Evolutionary conservation across 1,140 invertebrate species (phyloP).

Genomic region (Drosophila littoralis): DNA sequence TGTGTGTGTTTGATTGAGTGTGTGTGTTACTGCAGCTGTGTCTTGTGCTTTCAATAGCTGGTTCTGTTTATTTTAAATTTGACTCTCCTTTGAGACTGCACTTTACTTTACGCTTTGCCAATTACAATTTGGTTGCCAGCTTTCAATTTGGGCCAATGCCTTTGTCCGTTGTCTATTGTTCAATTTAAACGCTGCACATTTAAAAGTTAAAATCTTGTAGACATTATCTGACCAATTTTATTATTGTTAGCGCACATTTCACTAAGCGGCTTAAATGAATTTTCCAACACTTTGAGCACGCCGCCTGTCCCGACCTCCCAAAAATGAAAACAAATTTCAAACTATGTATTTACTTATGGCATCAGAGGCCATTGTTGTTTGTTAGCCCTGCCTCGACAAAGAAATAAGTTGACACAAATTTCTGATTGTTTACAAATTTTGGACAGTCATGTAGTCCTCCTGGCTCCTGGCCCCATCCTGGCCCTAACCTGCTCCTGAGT

Average conservation of each 20-base stretch:
- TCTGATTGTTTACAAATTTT: conserved; percentile 82
- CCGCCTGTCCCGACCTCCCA: not conserved
- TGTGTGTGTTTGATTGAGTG: not conserved
- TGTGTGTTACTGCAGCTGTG: conserved; percentile 21
- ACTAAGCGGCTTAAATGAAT: conserved; percentile 75
- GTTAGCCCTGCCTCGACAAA: conserved; percentile 30
- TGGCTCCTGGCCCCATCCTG: not conserved
- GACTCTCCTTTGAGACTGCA: conserved; percentile 48
- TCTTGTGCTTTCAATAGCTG: conserved; percentile 28
- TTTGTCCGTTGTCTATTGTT: conserved; percentile 16
- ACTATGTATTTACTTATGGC: conserved; percentile 80
- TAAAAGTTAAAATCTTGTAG: conserved; percentile 63
- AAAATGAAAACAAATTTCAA: conserved; percentile 69
- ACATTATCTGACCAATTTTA: conserved; percentile 63
- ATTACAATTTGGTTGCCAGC: conserved; percentile 50
- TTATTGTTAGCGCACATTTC: conserved; percentile 73
- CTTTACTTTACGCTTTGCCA: conserved; percentile 67
- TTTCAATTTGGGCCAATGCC: conserved; percentile 10
- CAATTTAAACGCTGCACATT: conserved; percentile 51
- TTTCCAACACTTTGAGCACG: conserved; percentile 59
- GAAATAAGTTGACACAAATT: conserved; percentile 79
- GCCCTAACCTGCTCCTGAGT: conserved; percentile 5
- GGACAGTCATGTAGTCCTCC: conserved; percentile 59
- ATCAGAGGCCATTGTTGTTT: conserved; percentile 68
- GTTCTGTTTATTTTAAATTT: conserved; percentile 53